A percentile compares a stretch with the other conserved stretches of the same genome.
These are phyloP conservation scores for Cenopis cana DNA, from an alignment of 2,888 invertebrate species.

Conservation along the genomic window DNA sequence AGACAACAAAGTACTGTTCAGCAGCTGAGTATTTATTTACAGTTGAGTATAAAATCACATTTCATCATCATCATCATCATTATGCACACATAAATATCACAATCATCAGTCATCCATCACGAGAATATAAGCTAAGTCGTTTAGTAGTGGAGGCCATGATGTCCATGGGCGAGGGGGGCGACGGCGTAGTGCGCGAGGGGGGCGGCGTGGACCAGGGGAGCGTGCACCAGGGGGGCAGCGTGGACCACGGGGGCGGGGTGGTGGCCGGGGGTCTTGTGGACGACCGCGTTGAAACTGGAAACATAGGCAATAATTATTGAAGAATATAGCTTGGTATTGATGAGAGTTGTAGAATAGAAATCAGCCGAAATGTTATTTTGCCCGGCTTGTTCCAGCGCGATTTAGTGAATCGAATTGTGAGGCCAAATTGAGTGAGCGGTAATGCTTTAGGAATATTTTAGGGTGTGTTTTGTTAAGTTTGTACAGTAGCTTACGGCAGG, in stretches of 20 bases:
- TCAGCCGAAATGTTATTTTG: not conserved
- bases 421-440: not conserved
- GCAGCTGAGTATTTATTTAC: slow-evolving; percentile 83
- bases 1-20: slow-evolving; percentile 66
- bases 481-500: not conserved
- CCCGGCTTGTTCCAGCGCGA: not conserved
- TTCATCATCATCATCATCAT: slow-evolving; percentile 59
- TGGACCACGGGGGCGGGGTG: slow-evolving; percentile 66
- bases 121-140: slow-evolving; percentile 63
- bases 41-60: slow-evolving; percentile 71
- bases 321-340: not conserved
- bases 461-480: not conserved
- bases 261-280: slow-evolving; percentile 80
- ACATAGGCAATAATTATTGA: slow-evolving; percentile 1
- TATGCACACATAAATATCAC: slow-evolving; percentile 84
- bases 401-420: not conserved
- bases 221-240: slow-evolving; percentile 45
- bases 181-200: slow-evolving; percentile 48
- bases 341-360: not conserved
- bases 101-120: slow-evolving; percentile 79
- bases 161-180: slow-evolving; percentile 58
- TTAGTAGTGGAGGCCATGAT: slow-evolving; percentile 78
- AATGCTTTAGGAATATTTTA: not conserved
- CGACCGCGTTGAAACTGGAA: slow-evolving; percentile 83
- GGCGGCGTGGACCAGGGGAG: slow-evolving; percentile 46